Evolutionary conservation across 2,888 invertebrate species (phyloP), one percentile per base, ranked within the genome.

Genomic region (Caenorhabditis parvicauda): DNA sequence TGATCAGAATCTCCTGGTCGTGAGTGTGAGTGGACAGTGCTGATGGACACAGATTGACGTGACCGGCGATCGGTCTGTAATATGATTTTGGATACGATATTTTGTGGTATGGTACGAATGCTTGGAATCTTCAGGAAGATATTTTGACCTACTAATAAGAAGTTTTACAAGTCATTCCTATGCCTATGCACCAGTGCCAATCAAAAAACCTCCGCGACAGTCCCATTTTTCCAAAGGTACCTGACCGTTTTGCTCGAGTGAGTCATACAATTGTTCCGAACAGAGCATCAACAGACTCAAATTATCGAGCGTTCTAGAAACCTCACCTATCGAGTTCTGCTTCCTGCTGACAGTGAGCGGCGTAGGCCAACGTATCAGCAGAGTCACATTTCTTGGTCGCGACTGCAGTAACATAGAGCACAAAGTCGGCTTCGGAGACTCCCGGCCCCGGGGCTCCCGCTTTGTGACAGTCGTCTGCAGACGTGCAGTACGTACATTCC

Each of bases 281-380:
- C n/a, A n/a, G n/a, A n/a, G n/a, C n/a, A n/a, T n/a, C n/a, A n/a
- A n/a, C n/a, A n/a, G n/a, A n/a, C n/a, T n/a, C n/a, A n/a, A n/a
- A n/a, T n/a, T n/a, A n/a, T n/a, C n/a, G n/a, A n/a, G n/a, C 27
- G 43, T 21, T 52, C 35, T 25, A 3, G 52, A 21, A 52, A 19
- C 22, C 49, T 43, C 25, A 76, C 74, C 90, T 86, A 84, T 98
- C 96, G 32, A 94, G 84, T 0, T 89, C 89, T 0, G 89, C 87
- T 83, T 98, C 96, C 82, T 94, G 93, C 82, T 98, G 96, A 78
- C 98, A 98, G 82, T 98, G 96, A 0, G 95, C 94, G 0, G 96
- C 95, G 83, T 95, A 96, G 0, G 96, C 95, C 4, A 82, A 65
- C 1, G 95, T 92, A 0, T 95, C 94, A 63, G 90, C 85, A 0